Evolutionary conservation across 1,140 invertebrate species (phyloP), one percentile per base, ranked within the genome.

Genomic region (Brachionus paranguensis): DNA sequence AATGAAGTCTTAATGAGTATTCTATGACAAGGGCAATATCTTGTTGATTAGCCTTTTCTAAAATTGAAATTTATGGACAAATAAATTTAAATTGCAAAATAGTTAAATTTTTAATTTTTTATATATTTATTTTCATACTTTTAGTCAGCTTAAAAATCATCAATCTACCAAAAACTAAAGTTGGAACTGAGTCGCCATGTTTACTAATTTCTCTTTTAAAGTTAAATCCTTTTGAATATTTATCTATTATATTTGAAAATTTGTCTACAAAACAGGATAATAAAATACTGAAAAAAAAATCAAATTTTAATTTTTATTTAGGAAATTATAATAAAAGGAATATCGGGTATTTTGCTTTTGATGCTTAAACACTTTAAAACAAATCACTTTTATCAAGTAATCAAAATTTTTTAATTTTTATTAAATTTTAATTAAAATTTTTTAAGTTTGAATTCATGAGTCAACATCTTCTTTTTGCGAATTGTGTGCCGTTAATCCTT

Each of bases 391-490:
- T 99, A 99, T 89, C 91, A 91, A 88, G 89, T 89, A 85, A 85
- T 14, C 3, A 12, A 37, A 24, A 65, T 64, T 37, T 17, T 78
- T 5, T n/a, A 45, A 41, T 20, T 72, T 45, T 85, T 12, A 70
- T 14, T 72, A 60, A 76, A 8, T 10, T 27, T 24, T 76, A 43
- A 24, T 5, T 33, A 24, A 55, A 33, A 33, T n/a, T 17, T n/a
- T 50, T 27, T 2, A 76, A 99, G 90, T 99, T 99, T 91, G 98
- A 99, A 90, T 99, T 97, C 88, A 96, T 99, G 93, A 96, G 95
- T 2, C 97, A 99, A 89, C 97, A 99, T 91, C 91, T 99, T 76
- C 96, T 99, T 12, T 98, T 99, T 92, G 97, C 97, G 83, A 99
- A 99, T 89, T 99, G 97, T 88, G 98, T 99, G 88, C 97, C 98